Evolutionary conservation across 1,140 invertebrate genomes (phyloP).

Genomic region (Parasteatoda tepidariorum): DNA sequence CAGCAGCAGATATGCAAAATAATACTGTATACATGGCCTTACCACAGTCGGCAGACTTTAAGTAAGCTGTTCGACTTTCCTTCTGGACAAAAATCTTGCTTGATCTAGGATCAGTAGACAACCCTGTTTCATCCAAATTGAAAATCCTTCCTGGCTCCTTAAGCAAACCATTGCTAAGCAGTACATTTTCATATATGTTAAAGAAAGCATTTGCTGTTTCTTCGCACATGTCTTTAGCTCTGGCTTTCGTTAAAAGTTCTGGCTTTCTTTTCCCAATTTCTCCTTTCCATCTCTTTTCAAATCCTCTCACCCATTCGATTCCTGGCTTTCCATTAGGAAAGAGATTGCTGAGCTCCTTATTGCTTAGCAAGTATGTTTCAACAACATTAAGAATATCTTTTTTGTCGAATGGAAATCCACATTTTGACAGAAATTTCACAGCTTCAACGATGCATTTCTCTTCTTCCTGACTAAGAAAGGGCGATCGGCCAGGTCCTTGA

Average conservation of each 20-base stretch:
- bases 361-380: background rate
- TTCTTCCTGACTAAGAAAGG: no score
- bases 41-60: no score
- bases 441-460: no score
- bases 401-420: background rate
- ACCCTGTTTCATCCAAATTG: no score
- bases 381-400: background rate
- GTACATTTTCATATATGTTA: background rate
- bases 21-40: no score
- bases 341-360: background rate
- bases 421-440: no score
- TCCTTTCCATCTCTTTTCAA: background rate
- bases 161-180: background rate
- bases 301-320: background rate
- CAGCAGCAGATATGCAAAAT: no score
- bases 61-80: no score
- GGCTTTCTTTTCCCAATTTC: background rate
- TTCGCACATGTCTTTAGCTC: background rate
- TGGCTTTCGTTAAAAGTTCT: background rate
- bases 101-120: no score
- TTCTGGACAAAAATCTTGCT: no score
- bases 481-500: no score
- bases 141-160: no score
- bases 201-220: background rate
- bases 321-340: background rate